A percentile compares a stretch with the other conserved stretches of the same genome.
Evolutionary conservation across 2,113 vertebrate species (phyloP).

Genomic region (Hippocampus abdominalis): DNA sequence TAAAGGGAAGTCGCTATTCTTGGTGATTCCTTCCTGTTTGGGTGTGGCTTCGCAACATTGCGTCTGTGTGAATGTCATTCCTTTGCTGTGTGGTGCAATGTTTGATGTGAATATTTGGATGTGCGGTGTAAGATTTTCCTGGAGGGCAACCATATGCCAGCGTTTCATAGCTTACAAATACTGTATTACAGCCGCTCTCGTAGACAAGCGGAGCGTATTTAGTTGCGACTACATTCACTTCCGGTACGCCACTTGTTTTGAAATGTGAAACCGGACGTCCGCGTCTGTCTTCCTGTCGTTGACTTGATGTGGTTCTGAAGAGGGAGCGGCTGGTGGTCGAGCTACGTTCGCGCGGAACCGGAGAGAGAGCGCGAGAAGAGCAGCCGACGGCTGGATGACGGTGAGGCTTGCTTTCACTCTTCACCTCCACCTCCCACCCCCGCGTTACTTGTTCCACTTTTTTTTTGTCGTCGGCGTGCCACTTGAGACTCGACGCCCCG

Average conservation of each 20-base stretch:
- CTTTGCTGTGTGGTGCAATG: not conserved
- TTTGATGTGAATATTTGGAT: too few relatives aligned
- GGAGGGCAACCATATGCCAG: too few relatives aligned
- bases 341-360: slow-evolving; percentile 32
- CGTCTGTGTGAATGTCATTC: not conserved
- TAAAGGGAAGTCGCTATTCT: slow-evolving; percentile 53
- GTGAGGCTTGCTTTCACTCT: slow-evolving; percentile 48
- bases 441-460: slow-evolving; percentile 6
- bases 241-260: slow-evolving; percentile 27
- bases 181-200: too few relatives aligned
- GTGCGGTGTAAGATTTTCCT: too few relatives aligned
- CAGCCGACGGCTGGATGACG: slow-evolving; percentile 55
- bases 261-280: slow-evolving; percentile 4
- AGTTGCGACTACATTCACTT: not conserved
- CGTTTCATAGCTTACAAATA: too few relatives aligned
- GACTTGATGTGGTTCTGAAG: slow-evolving; percentile 35
- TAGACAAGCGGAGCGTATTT: not conserved
- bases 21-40: slow-evolving; percentile 47
- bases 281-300: not conserved
- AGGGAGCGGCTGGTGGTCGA: slow-evolving; percentile 66
- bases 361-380: slow-evolving; percentile 28
- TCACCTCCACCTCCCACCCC: slow-evolving; percentile 1
- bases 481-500: not conserved
- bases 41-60: slow-evolving; percentile 41
- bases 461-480: not conserved